Evolutionary conservation across 2,888 invertebrate species (phyloP).

Genomic region (Campoletis raptor): DNA sequence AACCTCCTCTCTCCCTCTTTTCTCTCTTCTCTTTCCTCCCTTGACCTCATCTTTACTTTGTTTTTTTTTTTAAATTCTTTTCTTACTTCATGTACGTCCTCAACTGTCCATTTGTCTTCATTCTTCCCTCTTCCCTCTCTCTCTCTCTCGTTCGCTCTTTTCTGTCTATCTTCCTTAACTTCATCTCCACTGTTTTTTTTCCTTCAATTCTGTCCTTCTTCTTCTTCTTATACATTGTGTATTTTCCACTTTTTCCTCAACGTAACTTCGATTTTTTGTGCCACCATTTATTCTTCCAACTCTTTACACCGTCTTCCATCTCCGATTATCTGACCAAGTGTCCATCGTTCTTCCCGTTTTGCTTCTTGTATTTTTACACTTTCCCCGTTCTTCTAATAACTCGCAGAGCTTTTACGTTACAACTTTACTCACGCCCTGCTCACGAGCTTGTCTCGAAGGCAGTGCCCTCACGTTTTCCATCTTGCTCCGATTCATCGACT

Average conservation of each 20-base stretch:
- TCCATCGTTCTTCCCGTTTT: conserved; percentile 3
- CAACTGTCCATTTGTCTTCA: conserved; percentile 19
- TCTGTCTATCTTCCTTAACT: conserved; percentile 70
- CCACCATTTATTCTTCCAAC: conserved; percentile 57
- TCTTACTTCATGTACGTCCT: conserved; percentile 46
- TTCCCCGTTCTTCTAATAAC: conserved; percentile 40
- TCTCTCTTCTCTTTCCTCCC: neutral
- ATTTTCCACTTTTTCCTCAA: conserved; percentile 60
- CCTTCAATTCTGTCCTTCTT: conserved; percentile 53
- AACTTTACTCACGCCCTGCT: conserved; percentile 20
- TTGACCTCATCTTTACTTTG: conserved; percentile 71
- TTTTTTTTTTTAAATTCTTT: conserved; percentile 57
- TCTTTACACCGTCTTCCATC: conserved; percentile 50
- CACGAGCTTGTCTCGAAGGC: conserved; percentile 69
- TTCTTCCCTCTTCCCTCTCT: neutral
- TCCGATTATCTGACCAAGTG: neutral
- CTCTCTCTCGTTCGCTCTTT: no score
- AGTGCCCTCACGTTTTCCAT: conserved; percentile 69
- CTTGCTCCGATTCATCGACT: conserved; percentile 69
- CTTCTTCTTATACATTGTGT: conserved; percentile 29
- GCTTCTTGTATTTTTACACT: conserved; percentile 30
- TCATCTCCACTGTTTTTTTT: conserved; percentile 64
- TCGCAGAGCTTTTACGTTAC: conserved; percentile 15
- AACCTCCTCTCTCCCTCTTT: conserved; percentile 51
- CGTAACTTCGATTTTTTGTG: conserved; percentile 56